Evolutionary conservation across 2,888 invertebrate genomes (phyloP).

Genomic region (Cryptocheilus praepositus): DNA sequence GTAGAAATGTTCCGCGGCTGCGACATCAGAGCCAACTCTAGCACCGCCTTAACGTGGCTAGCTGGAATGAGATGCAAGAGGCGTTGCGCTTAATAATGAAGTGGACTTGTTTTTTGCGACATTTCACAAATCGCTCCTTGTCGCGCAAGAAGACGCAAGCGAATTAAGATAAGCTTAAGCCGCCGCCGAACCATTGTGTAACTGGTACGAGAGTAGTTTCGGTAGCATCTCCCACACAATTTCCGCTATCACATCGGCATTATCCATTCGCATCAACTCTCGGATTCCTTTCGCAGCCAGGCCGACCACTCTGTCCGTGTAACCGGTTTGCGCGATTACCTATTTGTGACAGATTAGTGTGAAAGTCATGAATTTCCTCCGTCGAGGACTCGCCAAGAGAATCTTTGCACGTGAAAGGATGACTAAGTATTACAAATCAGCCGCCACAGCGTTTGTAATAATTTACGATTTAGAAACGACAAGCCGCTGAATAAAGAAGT

Average conservation of each 20-base stretch:
- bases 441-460: no score
- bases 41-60: conserved; percentile 34
- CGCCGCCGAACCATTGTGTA: no score
- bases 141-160: no score
- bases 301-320: conserved; percentile 24
- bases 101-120: not conserved
- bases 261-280: conserved; percentile 28
- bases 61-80: conserved; percentile 25
- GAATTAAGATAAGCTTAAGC: no score
- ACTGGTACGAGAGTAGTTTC: not conserved
- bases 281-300: conserved; percentile 47
- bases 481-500: no score
- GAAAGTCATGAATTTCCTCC: not conserved
- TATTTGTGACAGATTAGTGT: conserved; percentile 12
- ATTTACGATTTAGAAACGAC: no score
- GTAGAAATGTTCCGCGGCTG: conserved; percentile 29
- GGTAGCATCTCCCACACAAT: conserved; percentile 52
- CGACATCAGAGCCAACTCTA: conserved; percentile 41
- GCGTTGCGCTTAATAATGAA: not conserved
- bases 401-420: not conserved
- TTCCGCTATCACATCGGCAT: conserved; percentile 36
- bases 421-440: no score
- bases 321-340: conserved; percentile 30
- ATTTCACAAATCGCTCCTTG: no score
- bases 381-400: not conserved